Base-by-base conservation (phyloP, 2,797 vertebrate genomes). In the Australoheros facetus region DNA sequence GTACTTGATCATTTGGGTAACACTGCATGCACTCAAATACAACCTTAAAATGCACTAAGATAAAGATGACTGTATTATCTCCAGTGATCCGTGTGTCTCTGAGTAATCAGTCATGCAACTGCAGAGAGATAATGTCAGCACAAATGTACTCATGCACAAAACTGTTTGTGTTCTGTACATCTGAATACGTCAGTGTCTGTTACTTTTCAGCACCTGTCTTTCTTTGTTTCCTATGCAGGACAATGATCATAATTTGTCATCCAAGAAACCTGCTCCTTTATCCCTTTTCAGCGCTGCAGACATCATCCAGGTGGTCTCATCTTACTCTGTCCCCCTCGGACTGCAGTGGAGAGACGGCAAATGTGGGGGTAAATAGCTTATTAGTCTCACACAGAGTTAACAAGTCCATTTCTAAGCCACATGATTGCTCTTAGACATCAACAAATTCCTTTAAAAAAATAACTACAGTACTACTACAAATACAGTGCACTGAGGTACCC, bases 261-360 rank as follows among this genome's bases (percentile, higher is more conserved):
- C 88, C 26, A 94, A 92, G 84, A 96, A 95, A 78, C 58, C 81
- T 0, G 42, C 82, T 10, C 83, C 91, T 23, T 80, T 91, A 14
- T 90, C 94, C 5, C 73, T 96, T 56, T 95, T 95, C 86, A 95
- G 89, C 11, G 94, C 95, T 1, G 92, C 91, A 48, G 95, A 96
- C 74, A 94, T 96, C 57, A 3, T 95, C 42, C 95, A 95, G 84
- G 95, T 95, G 75, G 87, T 93, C 71, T 87, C 94, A 0, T 91
- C 91, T 0, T 81, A 85, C 48, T 80, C 93, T 1, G 78, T 80
- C 42, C 89, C 88, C 19, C 39, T 54, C 0, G 90, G 87, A 21
- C 66, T 85, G 17, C 81, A 87, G 2, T 92, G 87, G 88, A 93
- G 58, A 79, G 89, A 93, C 1, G 56, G 86, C 28, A 79, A 77